Evolutionary conservation across 2,888 invertebrate genomes (phyloP), one percentile per base, ranked within the genome.

Genomic region (Dryobota labecula): DNA sequence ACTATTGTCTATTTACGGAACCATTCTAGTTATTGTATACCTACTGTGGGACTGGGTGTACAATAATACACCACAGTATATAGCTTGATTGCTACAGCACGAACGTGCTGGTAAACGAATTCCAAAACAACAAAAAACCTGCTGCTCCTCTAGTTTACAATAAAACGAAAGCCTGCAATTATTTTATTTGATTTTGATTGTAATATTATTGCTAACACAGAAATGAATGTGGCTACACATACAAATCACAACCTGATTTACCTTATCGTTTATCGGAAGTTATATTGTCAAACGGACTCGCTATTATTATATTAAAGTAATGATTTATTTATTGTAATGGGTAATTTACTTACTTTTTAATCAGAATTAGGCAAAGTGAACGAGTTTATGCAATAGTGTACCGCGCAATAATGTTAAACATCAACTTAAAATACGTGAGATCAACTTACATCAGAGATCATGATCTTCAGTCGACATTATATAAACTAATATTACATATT

Each of bases 401-500:
- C 72, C 27, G 51, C 71, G 70, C 78, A 63, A 76, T 56, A 85
- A 84, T 84, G 85, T 88, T 84, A 83, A 82, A 89, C 85, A 85
- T 88, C 89, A 87, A 89, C 89, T 91, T 91, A 92, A 88, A 91
- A 86, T 92, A 92, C 86, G 86, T 94, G 94, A 94, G 94, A 94
- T 94, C 94, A 93, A 91, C 89, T 89, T 91, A 88, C 88, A 90
- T 88, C 88, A 89, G 94, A 94, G 94, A 94, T 94, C 94, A 93
- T 87, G 91, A 90, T 91, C 88, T 91, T 94, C 94, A 94, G 94
- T 94, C 94, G 88, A 90, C 79, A 85, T 86, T 81, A 74, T 82
- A 84, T 78, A 66, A 84, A 84, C 83, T 87, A 87, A 85, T 83
- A 79, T 83, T 86, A 86, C 76, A 76, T 79, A 76, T 76, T 75